phyloP scores from a whole-genome alignment of 2,888 invertebrate genomes.

The Tiphia femorata region DNA sequence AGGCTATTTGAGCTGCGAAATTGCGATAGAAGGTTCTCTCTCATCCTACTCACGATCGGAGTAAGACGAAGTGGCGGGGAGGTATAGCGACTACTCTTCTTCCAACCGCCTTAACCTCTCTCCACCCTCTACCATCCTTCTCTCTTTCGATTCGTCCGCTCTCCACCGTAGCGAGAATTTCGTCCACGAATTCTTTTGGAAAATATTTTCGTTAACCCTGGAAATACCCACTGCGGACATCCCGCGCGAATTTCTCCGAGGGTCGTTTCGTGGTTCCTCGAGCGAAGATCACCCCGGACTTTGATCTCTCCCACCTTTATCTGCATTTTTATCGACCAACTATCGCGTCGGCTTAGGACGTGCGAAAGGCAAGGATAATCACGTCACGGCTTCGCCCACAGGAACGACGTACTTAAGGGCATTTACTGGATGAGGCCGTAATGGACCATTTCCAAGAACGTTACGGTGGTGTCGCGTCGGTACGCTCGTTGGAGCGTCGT shows the following conservation, averaged over 20 bases:
- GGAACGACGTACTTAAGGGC: not conserved
- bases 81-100: not conserved
- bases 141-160: not conserved
- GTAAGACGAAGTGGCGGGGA: not conserved
- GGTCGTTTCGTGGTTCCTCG: not conserved
- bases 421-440: not conserved
- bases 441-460: not conserved
- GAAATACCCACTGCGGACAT: no score
- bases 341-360: not conserved
- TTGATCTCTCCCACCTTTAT: no score
- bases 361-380: not conserved
- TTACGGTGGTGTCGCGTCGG: no score
- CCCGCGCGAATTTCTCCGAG: not conserved
- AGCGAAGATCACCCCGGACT: not conserved
- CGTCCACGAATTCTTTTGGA: no score
- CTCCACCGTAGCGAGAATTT: no score
- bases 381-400: not conserved
- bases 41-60: not conserved
- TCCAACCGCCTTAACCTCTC: not conserved
- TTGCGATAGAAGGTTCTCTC: conserved; percentile 20
- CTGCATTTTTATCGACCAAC: not conserved
- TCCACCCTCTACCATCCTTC: not conserved
- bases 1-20: conserved; percentile 36
- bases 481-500: no score
- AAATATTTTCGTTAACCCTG: no score